phyloP scores from a whole-genome alignment of 2,888 invertebrate species.

The Phorcus lineatus region DNA sequence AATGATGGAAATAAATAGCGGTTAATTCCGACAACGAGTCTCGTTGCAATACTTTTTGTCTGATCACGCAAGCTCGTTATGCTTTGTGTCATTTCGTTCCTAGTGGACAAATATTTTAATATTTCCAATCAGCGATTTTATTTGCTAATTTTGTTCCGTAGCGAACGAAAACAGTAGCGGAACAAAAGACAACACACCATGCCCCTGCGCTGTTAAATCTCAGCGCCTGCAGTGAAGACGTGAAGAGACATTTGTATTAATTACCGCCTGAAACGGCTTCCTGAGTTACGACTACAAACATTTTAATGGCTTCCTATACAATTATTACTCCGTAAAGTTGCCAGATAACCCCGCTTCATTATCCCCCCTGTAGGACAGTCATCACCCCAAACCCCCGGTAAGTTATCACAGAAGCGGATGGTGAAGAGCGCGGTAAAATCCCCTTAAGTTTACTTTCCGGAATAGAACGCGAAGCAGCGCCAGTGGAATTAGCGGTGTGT shows the following conservation, averaged over 20 bases:
- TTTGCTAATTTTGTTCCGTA: background rate
- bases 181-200: background rate
- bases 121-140: constrained; percentile 2
- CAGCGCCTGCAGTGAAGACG: background rate
- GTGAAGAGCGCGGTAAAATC: background rate
- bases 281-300: background rate
- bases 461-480: background rate
- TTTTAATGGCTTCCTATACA: background rate
- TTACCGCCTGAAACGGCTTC: background rate
- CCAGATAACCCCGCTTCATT: background rate
- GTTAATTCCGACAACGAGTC: background rate
- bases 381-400: no score
- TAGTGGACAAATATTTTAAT: constrained; percentile 1
- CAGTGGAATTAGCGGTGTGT: no score
- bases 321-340: background rate
- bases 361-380: background rate
- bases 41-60: background rate
- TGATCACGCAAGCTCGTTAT: background rate
- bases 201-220: background rate
- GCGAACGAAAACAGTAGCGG: background rate
- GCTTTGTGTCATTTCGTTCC: background rate
- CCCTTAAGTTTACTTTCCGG: background rate
- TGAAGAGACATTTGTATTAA: background rate
- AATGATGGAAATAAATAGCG: background rate
- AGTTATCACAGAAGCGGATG: background rate